Evolutionary conservation across 2,888 invertebrate genomes (phyloP), one percentile per base, ranked within the genome.

Genomic region (Theodoxus fluviatilis): DNA sequence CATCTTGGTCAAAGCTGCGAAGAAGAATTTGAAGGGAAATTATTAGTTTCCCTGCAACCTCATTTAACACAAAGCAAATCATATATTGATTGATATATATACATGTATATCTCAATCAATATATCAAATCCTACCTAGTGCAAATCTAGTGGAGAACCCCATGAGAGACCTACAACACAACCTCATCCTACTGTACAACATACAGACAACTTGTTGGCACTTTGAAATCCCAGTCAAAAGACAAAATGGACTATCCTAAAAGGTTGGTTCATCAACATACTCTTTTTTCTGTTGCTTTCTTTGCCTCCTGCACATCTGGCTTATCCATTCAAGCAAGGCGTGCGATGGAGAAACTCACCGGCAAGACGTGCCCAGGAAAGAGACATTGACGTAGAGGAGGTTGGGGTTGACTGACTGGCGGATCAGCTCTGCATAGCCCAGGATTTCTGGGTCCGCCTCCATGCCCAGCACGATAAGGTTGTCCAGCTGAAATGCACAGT

Each of bases 341-440:
- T n/a, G n/a, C n/a, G n/a, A n/a, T n/a, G n/a, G n/a, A n/a, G n/a
- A 31, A 1, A 68, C 70, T 66, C 38, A 73, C 73, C 71, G 70
- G 9, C 55, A 43, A 38, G 49, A 71, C n/a, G 72, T 77, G 31
- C 79, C 80, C 57, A 77, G 75, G 55, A 84, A 79, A 38, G 81
- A 80, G 3, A 85, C 81, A 73, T 81, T 82, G 40, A 86, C 86
- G 78, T 84, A 87, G 52, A 88, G 78, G 15, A 87, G 77, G 73
- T 86, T 80, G 9, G 81, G 80, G 74, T 87, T 86, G 40, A 87
- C 86, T 4, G 84, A 67, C 18, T 79, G 78, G 61, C 88, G 79
- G 78, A 87, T 65, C 22, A 76, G n/a, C 52, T 3, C 1, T 37
- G 3, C 75, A 74, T 25, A 75, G 69, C 15, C 67, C 3, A 28